phyloP scores from a whole-genome alignment of 2,113 vertebrate genomes.

The Catharus minimus region DNA sequence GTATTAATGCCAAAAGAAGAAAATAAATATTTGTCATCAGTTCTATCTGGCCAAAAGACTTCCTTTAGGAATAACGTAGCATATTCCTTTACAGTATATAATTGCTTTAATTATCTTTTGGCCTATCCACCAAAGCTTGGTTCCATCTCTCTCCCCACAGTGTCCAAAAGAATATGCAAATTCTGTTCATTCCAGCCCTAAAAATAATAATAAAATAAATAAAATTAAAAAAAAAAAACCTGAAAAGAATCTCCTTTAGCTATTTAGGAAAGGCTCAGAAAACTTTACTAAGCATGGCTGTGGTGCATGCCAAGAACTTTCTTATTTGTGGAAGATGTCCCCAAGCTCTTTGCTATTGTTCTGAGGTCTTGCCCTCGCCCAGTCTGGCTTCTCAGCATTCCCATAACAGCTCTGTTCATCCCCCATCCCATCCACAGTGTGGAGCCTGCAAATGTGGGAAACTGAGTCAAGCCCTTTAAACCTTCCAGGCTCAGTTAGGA shows the following conservation, averaged over 20 bases:
- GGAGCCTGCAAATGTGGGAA: not conserved
- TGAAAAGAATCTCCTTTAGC: not conserved
- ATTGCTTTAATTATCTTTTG: constrained; percentile 58
- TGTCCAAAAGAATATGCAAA: not conserved
- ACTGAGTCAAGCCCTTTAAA: not conserved
- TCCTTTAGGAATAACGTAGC: constrained; percentile 15
- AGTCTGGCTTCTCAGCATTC: not conserved
- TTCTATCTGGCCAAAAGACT: constrained; percentile 5
- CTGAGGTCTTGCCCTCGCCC: not conserved
- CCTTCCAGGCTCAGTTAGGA: not conserved
- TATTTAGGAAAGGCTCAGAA: constrained; percentile 36
- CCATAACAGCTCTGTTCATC: not conserved
- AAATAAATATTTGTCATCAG: constrained; percentile 35
- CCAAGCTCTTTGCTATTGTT: constrained; percentile 52
- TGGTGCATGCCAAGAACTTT: constrained; percentile 37
- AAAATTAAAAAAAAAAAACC: too few species aligned
- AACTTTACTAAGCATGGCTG: not conserved
- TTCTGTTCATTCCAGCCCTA: not conserved
- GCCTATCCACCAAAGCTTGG: not conserved
- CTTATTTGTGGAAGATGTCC: constrained; percentile 43
- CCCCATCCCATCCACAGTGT: not conserved
- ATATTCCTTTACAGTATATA: constrained; percentile 9
- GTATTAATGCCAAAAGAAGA: not conserved
- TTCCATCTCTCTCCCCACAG: not conserved
- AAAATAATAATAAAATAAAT: not conserved